Evolutionary conservation across 1,140 invertebrate genomes (phyloP), one percentile per base, ranked within the genome.

Genomic region (Babylonia areolata): DNA sequence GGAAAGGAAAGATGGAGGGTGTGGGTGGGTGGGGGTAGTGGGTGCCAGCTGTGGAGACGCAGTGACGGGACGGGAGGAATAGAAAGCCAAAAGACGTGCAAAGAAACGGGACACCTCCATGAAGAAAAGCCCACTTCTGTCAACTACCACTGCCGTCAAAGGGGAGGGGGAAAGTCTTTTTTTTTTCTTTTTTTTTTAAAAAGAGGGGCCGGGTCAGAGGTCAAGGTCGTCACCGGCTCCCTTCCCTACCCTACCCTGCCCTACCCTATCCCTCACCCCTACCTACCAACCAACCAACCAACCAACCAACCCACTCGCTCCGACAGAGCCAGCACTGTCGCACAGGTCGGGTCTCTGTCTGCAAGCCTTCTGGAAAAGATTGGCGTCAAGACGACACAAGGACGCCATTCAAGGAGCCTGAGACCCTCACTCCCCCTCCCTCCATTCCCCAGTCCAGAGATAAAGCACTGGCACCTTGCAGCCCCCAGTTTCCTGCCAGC

Each of bases 331-430:
- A 33, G 73, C 37, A 33, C 73, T 79, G 77, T 79, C 77, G 23
- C 35, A n/a, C n/a, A 69, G 81, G 51, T 82, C 54, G n/a, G n/a
- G 81, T 33, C 20, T 69, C 54, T 69, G 81, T 12, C 15, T 31
- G 54, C 54, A 51, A 17, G 46, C 46, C 17, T n/a, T n/a, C n/a
- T n/a, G n/a, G n/a, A n/a, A 58, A 17, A 82, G 81, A 82, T 82
- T 82, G 42, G 42, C 37, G 81, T 33, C 81, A 20, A 17, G 46
- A 58, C 81, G 81, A 82, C 81, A 82, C 81, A 82, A 82, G 54
- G 81, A 82, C 81, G 81, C 81, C 81, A 69, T 82, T 82, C 31
- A 69, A 23, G 5, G 17, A 58, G 81, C 81, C 15, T 15, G 31
- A 69, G 54, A 31, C 46, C 9, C 9, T 9, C 51, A 33, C 64